phyloP scores from a whole-genome alignment of 2,113 vertebrate species.

The Dermatemys mawii region DNA sequence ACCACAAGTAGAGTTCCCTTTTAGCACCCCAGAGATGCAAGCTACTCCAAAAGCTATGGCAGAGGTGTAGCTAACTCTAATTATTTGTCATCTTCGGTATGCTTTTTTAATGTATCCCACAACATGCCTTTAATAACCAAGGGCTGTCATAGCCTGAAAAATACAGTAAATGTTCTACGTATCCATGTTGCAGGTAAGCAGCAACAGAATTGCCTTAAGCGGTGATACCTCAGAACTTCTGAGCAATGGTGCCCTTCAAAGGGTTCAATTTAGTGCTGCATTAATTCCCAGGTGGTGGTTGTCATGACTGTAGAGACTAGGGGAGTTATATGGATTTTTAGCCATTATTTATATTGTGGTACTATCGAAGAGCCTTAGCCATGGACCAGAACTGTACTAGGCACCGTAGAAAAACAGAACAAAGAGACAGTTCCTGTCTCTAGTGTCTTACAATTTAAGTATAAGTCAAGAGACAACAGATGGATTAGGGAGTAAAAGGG shows the following conservation, averaged over 20 bases:
- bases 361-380: not conserved
- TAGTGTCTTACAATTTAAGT: no score
- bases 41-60: not conserved
- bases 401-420: no score
- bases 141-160: not conserved
- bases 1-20: not conserved
- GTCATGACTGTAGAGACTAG: not conserved
- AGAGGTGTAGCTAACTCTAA: not conserved
- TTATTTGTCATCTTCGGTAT: not conserved
- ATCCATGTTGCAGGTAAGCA: not conserved
- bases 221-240: not conserved
- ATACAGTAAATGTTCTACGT: not conserved
- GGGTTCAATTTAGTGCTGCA: not conserved
- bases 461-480: no score
- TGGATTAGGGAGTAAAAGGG: no score
- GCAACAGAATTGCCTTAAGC: not conserved
- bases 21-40: not conserved
- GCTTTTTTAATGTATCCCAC: not conserved
- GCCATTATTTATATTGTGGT: not conserved
- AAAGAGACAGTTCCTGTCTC: no score
- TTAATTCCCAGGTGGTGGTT: not conserved
- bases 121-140: not conserved
- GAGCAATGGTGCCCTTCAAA: not conserved
- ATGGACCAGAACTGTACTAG: not conserved
- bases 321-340: not conserved